A percentile compares a stretch with the other conserved stretches of the same genome.
phyloP scores from a whole-genome alignment of 2,888 invertebrate species.

The Steinernema carpocapsae region DNA sequence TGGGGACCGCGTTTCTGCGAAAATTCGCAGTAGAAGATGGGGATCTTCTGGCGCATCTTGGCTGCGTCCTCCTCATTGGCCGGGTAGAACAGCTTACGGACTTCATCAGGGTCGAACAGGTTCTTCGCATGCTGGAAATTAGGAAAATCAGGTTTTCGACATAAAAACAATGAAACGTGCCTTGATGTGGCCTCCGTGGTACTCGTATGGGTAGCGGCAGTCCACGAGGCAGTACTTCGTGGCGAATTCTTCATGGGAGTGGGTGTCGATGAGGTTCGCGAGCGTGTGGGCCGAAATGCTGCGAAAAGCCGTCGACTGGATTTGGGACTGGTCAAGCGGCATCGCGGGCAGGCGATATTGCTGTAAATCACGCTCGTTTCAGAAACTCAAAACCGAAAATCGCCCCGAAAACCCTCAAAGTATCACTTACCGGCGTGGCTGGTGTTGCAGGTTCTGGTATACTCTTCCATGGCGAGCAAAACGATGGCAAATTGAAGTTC shows the following conservation, averaged over 20 bases:
- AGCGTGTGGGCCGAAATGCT: not conserved
- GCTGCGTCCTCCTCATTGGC: constrained; percentile 34
- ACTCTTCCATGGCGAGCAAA: too few relatives aligned
- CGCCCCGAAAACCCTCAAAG: too few relatives aligned
- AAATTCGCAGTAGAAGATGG: constrained; percentile 96
- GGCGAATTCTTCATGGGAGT: not conserved
- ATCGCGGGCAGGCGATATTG: not conserved
- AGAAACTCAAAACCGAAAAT: too few relatives aligned
- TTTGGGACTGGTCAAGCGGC: not conserved
- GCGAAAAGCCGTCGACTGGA: not conserved
- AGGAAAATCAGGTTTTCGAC: too few relatives aligned
- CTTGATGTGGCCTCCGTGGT: not conserved
- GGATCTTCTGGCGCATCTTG: constrained; percentile 71
- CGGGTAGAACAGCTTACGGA: constrained; percentile 48
- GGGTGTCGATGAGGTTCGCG: not conserved
- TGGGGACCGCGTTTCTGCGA: constrained; percentile 91
- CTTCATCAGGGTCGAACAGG: not conserved
- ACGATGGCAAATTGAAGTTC: too few relatives aligned
- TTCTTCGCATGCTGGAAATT: not conserved
- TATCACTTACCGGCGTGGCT: too few relatives aligned
- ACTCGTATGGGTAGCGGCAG: constrained; percentile 18
- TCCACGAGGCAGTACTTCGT: constrained; percentile 1
- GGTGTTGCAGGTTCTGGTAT: too few relatives aligned
- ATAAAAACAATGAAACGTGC: not conserved
- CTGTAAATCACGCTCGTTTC: too few relatives aligned